Base-by-base conservation (phyloP, 2,888 invertebrate species). In the Geophilus truncorum region DNA sequence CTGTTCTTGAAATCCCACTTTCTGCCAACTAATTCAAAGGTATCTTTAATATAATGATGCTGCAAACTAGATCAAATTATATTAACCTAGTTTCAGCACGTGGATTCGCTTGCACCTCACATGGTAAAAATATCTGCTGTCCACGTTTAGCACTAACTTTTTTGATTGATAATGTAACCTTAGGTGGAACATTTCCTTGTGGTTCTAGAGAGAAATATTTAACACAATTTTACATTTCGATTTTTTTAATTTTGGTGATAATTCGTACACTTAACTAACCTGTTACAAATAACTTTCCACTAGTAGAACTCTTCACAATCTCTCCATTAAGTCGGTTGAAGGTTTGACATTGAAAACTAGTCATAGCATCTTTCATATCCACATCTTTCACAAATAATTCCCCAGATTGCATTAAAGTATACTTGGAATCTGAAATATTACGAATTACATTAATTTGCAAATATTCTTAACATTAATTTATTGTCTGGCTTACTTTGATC, bases 261-360 rank as follows among this genome's bases (percentile, higher is more conserved):
- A n/a, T n/a, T n/a, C n/a, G 21, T 77, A 34, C 15, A 18, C 12
- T n/a, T n/a, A n/a, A n/a, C n/a, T 28, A 78, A 78, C 78, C 78
- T 18, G 78, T 78, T 18, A 78, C 78, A 21, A 78, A 45, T 9
- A 78, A 30, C 12, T 51, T 36, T 78, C 45, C 78, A 21, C 25
- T 30, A 7, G 78, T 45, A 7, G 30, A 21, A 23, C 78, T 78
- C 7, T 21, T 78, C 30, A 36, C 45, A 5, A 23, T 40, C 23
- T 78, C 78, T 51, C 40, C 78, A 12, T 34, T 78, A 9, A 78
- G 51, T 36, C 51, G 40, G 18, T 78, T 21, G 15, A 6, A 36
- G 3, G 78, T 51, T 78, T 78, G 78, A 21, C 78, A 78, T 6
- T 28, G 78, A 23, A 78, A 78, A 36, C 12, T 45, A 15, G 78